Base-by-base conservation (phyloP, 2,888 invertebrate species). In the Drosophila sordidula region DNA sequence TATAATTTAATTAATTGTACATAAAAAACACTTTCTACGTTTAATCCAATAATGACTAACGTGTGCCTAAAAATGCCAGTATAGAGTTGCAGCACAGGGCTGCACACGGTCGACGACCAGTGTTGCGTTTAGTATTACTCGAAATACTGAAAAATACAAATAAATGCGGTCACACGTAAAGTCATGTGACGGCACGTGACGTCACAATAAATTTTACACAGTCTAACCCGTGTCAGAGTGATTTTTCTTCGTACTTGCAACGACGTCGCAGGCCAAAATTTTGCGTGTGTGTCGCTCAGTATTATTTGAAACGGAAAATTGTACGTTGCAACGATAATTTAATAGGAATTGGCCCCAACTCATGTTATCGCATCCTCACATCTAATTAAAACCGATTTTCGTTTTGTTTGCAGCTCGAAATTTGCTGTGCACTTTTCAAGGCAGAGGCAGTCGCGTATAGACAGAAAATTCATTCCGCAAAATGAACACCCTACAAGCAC, bases 401-500 rank as follows among this genome's bases (percentile, higher is more conserved):
- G 51, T 57, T 70, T 71, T 58, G 51, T 25, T 86, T 80, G 56
- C 71, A 85, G 85, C 85, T 87, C 87, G 81, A 89, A 89, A 80
- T 85, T 85, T 89, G 84, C 89, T 77, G 89, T 85, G 79, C 85
- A 84, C 64, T 89, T 89, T 79, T 77, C 84, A 69, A 87, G 69
- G 70, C 76, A 81, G 72, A 81, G 56, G 80, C 61, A 71, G 62
- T 62, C 46, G 75, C 70, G 70, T 70, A 59, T 72, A 81, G 59
- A 75, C 56, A 79, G 51, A 72, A 73, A 71, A 83, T 54, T 64
- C 65, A 69, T 66, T 90, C 87, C 76, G 85, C 70, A 89, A 79
- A 86, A 80, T 92, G 75, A 87, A 87, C 77, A 82, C 91, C 74
- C 83, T 87, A 49, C 95, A 95, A 93, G 97, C 96, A 78, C 92